Base-by-base conservation (phyloP, 2,888 invertebrate species). In the Caenorhabditis sp. region DNA sequence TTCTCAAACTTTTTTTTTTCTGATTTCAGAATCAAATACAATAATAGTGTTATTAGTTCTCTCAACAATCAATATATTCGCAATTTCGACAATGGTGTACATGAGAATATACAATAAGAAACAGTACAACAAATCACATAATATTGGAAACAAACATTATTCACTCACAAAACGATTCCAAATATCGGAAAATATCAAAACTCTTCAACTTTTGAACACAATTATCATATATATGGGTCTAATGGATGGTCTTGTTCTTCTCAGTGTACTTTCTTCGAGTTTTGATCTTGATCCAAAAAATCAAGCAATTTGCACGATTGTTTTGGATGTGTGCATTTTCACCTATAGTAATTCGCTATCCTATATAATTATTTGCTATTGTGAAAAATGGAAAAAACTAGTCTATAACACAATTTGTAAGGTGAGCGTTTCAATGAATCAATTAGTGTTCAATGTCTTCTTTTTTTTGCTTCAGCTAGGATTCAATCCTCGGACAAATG, bases 211-310 rank as follows among this genome's bases (percentile, higher is more conserved):
- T 63, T 19, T 69, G 36, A 69, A 63, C 27, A 69, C 63, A 24
- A 61, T 69, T 23, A 69, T 69, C 50, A 57, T 59, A 59, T 69
- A 69, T 43, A 69, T 69, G 69, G 69, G 69, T 1, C 57, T 69
- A 37, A 69, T 69, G 69, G 64, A 69, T 54, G 14, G 55, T 36
- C 63, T 64, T 12, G 69, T 69, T 14, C 60, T 69, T 17, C 50
- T 59, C n/a, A 64, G 64, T 55, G 63, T 69, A 12, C 59, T 69
- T 1, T 57, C 49, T 51, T 69, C 69, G 2, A 69, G 69, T 31
- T 63, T 69, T 21, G 57, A 69, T 21, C 50, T 64, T 19, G 24
- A 31, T 37, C 57, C 63, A 5, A 60, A 64, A 43, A 27, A 37
- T 21, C 37, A 69, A 27, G 66, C 66, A 4, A 23, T 66, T 27